Percentiles rank a stretch among this genome's conserved stretches.
Evolutionary conservation across 1,140 invertebrate species (phyloP).

Genomic region (Geopemphigus sp.): DNA sequence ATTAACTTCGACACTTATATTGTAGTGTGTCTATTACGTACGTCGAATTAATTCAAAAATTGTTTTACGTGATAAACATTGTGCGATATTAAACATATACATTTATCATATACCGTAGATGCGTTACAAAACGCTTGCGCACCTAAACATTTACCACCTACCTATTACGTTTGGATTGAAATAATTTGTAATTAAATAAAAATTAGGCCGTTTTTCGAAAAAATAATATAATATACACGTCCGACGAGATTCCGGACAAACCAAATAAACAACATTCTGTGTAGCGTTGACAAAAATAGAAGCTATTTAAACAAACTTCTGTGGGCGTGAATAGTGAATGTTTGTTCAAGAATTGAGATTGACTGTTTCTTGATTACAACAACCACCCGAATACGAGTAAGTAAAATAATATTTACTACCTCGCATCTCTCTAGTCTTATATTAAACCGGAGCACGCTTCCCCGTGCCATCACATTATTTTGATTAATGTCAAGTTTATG

Average conservation of each 20-base stretch:
- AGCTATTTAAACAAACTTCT: conserved; percentile 33
- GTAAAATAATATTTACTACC: conserved; percentile 29
- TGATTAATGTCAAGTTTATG: neutral
- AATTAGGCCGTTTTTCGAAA: neutral
- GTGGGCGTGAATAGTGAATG: conserved; percentile 30
- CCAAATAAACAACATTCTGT: neutral
- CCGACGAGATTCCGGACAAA: neutral
- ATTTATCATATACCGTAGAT: too few species aligned
- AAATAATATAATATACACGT: neutral
- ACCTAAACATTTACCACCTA: too few species aligned
- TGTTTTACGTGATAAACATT: too few species aligned
- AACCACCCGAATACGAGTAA: neutral
- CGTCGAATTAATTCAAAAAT: too few species aligned
- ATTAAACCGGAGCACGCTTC: conserved; percentile 1
- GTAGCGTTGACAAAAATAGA: too few species aligned
- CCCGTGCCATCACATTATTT: neutral
- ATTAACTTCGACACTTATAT: too few species aligned
- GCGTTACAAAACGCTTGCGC: too few species aligned
- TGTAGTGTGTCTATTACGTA: too few species aligned
- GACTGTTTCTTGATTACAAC: conserved; percentile 22
- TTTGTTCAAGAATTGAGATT: conserved; percentile 13
- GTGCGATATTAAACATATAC: too few species aligned
- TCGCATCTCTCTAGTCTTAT: conserved; percentile 6
- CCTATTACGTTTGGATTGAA: neutral
- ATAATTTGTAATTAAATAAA: neutral